Percentiles rank a stretch among this genome's conserved stretches.
phyloP scores from a whole-genome alignment of 1,140 invertebrate genomes.

The Drosophila bifasciata region DNA sequence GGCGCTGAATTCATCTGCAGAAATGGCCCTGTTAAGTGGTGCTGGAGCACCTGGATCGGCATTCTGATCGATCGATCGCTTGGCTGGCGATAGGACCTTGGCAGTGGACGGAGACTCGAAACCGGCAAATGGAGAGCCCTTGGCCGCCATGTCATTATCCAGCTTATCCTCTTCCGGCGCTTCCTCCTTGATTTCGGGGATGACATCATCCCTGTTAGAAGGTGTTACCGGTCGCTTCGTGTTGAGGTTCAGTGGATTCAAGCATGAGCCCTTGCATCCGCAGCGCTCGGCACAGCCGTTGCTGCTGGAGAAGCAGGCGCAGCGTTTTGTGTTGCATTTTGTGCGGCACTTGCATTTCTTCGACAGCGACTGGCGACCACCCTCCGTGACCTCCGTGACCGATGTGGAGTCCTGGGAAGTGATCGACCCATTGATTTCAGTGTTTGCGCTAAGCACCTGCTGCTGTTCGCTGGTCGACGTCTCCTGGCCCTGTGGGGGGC shows the following conservation, averaged over 20 bases:
- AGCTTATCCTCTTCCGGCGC: background rate
- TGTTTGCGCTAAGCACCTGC: background rate
- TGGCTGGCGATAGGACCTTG: conserved; percentile 10
- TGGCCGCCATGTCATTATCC: conserved; percentile 2
- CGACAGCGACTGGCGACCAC: background rate
- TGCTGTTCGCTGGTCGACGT: too few species aligned
- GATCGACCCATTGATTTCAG: conserved; percentile 21
- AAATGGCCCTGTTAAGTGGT: background rate
- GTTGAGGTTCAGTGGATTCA: conserved; percentile 43
- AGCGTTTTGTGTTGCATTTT: conserved; percentile 62
- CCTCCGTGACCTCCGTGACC: conserved; percentile 3
- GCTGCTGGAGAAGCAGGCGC: conserved; percentile 42
- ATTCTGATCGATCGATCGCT: background rate
- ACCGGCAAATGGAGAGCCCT: background rate
- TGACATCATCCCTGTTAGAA: conserved; percentile 21
- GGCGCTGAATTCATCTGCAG: background rate
- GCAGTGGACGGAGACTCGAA: too few species aligned
- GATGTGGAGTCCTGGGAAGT: conserved; percentile 13
- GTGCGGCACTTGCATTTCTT: conserved; percentile 54
- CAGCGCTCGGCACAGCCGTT: conserved; percentile 28
- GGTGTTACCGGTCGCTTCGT: background rate
- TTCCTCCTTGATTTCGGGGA: conserved; percentile 1
- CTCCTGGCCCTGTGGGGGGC: too few species aligned
- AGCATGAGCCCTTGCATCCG: conserved; percentile 44
- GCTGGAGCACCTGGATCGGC: too few species aligned